Evolutionary conservation across 2,888 invertebrate genomes (phyloP).

Genomic region (Shargacucullia verbasci): DNA sequence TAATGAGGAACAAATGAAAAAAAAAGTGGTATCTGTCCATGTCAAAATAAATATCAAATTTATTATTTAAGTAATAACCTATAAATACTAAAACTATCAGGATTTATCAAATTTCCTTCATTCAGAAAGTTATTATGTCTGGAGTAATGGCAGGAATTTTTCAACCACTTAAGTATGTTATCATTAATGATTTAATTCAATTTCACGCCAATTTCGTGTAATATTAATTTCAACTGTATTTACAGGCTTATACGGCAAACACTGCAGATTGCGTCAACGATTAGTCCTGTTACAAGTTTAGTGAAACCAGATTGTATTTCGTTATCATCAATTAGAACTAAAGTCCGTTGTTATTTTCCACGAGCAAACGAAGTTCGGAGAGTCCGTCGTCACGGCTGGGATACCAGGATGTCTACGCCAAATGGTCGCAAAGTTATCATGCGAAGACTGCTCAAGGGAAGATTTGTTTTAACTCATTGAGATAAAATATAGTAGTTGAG

Average conservation of each 20-base stretch:
- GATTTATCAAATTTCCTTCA: neutral
- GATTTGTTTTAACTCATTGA: conserved; percentile 92
- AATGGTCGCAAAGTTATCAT: conserved; percentile 92
- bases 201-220: neutral
- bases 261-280: conserved; percentile 63
- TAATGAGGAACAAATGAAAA: no score
- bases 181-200: neutral
- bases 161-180: conserved; percentile 74
- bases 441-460: conserved; percentile 93
- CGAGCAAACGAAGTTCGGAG: conserved; percentile 92
- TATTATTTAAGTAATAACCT: no score
- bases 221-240: conserved; percentile 40
- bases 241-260: conserved; percentile 73
- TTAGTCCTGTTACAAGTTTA: conserved; percentile 62
- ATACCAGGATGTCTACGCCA: conserved; percentile 91
- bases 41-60: neutral
- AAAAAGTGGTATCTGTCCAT: no score
- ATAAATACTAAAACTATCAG: no score
- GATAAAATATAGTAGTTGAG: neutral
- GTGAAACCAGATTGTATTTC: conserved; percentile 74
- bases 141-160: conserved; percentile 72
- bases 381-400: conserved; percentile 92
- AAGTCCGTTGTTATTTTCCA: conserved; percentile 92
- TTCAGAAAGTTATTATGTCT: conserved; percentile 65
- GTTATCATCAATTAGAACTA: conserved; percentile 76